These are phyloP conservation scores for Emys orbicularis DNA, from an alignment of 2,797 vertebrate genomes.

Conservation along the genomic window DNA sequence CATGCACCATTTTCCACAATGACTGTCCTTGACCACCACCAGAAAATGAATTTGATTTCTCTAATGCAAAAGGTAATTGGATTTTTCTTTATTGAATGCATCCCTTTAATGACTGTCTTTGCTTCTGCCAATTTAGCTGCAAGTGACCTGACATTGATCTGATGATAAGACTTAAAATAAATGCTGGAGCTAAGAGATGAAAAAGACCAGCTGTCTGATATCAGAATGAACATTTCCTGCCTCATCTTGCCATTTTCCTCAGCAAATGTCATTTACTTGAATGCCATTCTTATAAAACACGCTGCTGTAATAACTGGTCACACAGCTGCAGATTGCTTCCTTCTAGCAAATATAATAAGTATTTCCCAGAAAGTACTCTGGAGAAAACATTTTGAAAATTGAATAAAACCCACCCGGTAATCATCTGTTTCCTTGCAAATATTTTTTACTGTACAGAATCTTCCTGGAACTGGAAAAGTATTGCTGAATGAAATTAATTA, in stretches of 20 bases:
- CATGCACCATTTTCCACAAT: slow-evolving; percentile 39
- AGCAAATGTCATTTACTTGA: slow-evolving; percentile 59
- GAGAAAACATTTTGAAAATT: slow-evolving; percentile 69
- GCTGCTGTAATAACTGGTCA: slow-evolving; percentile 63
- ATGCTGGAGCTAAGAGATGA: slow-evolving; percentile 60
- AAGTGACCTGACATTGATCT: slow-evolving; percentile 79
- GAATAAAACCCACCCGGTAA: slow-evolving; percentile 58
- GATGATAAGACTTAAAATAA: slow-evolving; percentile 78
- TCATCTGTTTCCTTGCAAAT: slow-evolving; percentile 56
- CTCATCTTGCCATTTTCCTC: slow-evolving; percentile 56
- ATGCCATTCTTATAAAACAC: slow-evolving; percentile 65
- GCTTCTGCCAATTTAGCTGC: slow-evolving; percentile 78
- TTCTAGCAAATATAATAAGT: slow-evolving; percentile 62
- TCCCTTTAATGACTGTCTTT: slow-evolving; percentile 79
- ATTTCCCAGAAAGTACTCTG: slow-evolving; percentile 62
- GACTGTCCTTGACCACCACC: slow-evolving; percentile 77
- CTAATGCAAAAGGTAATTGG: slow-evolving; percentile 83
- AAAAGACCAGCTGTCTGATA: slow-evolving; percentile 65
- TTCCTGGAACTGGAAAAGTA: slow-evolving; percentile 30
- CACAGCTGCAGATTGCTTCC: slow-evolving; percentile 45
- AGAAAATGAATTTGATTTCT: slow-evolving; percentile 83
- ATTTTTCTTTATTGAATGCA: slow-evolving; percentile 81
- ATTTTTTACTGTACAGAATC: slow-evolving; percentile 10
- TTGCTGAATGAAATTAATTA: slow-evolving; percentile 34
- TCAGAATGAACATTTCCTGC: slow-evolving; percentile 42